These are phyloP conservation scores for Phacellophora camtschatica DNA, from an alignment of 30 jellyfish, hydroid and myxozoan species.

Conservation along the genomic window DNA sequence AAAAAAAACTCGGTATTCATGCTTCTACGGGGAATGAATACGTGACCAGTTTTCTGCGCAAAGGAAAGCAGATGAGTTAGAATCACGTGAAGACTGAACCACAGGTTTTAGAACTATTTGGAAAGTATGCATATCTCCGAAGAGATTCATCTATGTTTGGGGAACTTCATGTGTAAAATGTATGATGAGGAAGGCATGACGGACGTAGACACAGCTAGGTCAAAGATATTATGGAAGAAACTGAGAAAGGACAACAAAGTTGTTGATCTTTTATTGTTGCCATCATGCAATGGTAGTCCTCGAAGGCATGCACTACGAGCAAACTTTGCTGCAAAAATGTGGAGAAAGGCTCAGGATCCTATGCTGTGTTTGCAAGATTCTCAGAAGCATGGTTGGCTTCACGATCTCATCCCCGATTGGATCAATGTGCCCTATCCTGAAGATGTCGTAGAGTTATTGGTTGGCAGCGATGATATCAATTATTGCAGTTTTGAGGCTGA, in stretches of 20 bases:
- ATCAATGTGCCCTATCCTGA: conserved; percentile 25
- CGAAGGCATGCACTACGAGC: conserved; percentile 33
- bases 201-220: conserved; percentile 2
- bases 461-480: conserved; percentile 36
- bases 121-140: neutral
- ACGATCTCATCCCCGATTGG: conserved; percentile 22
- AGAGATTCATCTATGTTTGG: neutral
- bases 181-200: neutral
- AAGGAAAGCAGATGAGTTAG: neutral
- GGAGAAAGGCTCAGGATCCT: conserved; percentile 25
- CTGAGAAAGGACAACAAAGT: neutral
- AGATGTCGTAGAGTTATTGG: neutral
- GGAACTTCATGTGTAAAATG: neutral
- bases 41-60: neutral
- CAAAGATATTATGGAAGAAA: conserved; percentile 14
- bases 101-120: neutral
- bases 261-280: conserved; percentile 10
- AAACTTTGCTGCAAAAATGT: conserved; percentile 44
- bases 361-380: neutral
- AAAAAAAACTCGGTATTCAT: neutral
- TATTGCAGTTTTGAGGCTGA: conserved; percentile 6
- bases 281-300: neutral
- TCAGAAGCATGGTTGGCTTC: conserved; percentile 13
- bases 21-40: neutral
- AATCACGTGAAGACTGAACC: neutral